Percentiles rank a stretch among this genome's conserved stretches.
Conservation (phyloP, 2,113 vertebrate genomes). For the Struthidea cinerea region DNA sequence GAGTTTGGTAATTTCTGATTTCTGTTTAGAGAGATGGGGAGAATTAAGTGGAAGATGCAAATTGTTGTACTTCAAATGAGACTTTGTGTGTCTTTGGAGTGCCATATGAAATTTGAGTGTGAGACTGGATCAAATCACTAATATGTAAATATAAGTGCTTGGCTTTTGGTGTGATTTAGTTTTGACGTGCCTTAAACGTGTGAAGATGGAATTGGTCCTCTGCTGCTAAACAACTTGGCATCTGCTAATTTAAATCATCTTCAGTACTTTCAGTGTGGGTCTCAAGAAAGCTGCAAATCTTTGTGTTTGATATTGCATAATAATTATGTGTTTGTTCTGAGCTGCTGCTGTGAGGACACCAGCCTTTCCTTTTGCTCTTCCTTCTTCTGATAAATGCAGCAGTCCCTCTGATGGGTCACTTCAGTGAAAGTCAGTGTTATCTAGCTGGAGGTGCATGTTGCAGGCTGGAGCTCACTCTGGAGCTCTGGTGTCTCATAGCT, state of each 20-base stretch:
- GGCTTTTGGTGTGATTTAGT: not conserved
- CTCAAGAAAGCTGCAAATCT: not conserved
- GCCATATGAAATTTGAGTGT: not conserved
- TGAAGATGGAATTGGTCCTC: not conserved
- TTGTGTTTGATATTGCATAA: not conserved
- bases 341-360: not conserved
- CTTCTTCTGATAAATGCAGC: not conserved
- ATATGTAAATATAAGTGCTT: not conserved
- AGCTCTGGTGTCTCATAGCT: not conserved
- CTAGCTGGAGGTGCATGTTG: not conserved
- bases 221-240: not conserved
- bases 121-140: not conserved
- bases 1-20: not conserved
- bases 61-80: not conserved
- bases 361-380: not conserved
- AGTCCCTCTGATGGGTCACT: not conserved
- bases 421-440: not conserved
- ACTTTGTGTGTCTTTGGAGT: not conserved
- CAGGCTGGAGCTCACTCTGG: not conserved
- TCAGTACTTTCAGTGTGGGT: not conserved
- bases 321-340: not conserved
- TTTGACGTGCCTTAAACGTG: not conserved
- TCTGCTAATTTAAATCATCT: not conserved
- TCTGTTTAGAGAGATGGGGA: not conserved
- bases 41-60: not conserved